Percentiles rank a stretch among this genome's conserved stretches.
These are phyloP conservation scores for Spea hammondii DNA, from an alignment of 2,797 vertebrate genomes.

Conservation along the genomic window DNA sequence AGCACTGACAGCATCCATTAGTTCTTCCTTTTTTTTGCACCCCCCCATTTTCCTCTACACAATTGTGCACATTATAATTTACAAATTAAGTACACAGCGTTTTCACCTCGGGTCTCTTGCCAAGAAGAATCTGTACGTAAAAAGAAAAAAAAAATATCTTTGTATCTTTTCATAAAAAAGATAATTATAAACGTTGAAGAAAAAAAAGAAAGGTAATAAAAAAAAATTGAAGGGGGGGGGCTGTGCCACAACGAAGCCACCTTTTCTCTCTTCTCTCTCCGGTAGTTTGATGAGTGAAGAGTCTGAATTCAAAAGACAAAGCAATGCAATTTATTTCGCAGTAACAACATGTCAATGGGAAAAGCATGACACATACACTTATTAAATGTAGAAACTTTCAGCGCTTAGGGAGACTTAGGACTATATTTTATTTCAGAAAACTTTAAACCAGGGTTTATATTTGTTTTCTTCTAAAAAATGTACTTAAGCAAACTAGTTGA, in stretches of 20 bases:
- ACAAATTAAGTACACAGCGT: constrained; percentile 63
- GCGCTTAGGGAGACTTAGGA: not conserved
- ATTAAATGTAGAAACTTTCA: constrained; percentile 18
- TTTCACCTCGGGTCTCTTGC: constrained; percentile 65
- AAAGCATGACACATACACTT: constrained; percentile 48
- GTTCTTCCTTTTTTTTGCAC: constrained; percentile 58
- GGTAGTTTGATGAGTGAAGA: constrained; percentile 56
- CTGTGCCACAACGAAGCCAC: constrained; percentile 53
- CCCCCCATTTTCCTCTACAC: constrained; percentile 57
- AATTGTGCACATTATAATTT: constrained; percentile 67
- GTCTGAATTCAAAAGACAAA: constrained; percentile 43
- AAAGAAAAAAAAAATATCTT: constrained; percentile 52
- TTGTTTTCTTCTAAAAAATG: not conserved
- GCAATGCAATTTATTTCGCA: constrained; percentile 45
- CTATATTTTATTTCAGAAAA: constrained; percentile 15
- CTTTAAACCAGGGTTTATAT: not conserved
- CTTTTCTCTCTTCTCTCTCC: constrained; percentile 25
- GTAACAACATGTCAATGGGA: constrained; percentile 45
- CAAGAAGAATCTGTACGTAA: constrained; percentile 62
- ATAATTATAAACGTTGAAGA: constrained; percentile 65
- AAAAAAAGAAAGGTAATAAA: constrained; percentile 18
- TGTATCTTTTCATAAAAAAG: constrained; percentile 61
- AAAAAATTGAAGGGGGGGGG: constrained; percentile 53
- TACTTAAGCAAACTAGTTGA: too few species aligned
- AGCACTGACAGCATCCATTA: constrained; percentile 60